Evolutionary conservation across 2,888 invertebrate species (phyloP), one percentile per base, ranked within the genome.

Genomic region (Apeira syringaria): DNA sequence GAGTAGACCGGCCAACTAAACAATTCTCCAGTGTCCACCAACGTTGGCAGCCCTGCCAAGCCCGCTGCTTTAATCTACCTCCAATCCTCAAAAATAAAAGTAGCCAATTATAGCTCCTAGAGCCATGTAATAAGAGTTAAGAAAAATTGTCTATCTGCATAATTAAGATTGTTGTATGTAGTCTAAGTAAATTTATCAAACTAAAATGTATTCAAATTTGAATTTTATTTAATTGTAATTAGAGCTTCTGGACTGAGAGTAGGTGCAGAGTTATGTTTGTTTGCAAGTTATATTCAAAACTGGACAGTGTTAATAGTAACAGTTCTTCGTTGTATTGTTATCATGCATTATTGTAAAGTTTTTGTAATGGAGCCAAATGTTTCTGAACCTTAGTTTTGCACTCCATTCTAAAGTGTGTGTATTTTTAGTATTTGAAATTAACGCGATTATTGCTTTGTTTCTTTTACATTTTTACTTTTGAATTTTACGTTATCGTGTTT

Each of bases 21-120:
- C 81, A 84, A 81, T 82, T 74, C 83, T 74, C 81, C 49, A 70
- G 77, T 73, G 82, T 77, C 79, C 77, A 68, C 68, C 63, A 50
- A 53, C 55, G 68, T 66, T 76, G 78, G 80, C 78, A 76, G 50
- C 65, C 63, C 60, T 74, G 81, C 81, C 80, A 80, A 81, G 68
- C 69, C 60, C 61, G 65, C 71, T 67, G 71, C 73, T 70, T 65
- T 47, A 32, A 32, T 13, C 28, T 32, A 34, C 39, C 30, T 27
- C 7, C 29, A 31, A 41, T 20, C 10, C 18, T 1, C 0, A 30
- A 47, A 34, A 28, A 10, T 13, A 10, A 12, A 12, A 6, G n/a
- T 27, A 15, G 5, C 1, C 8, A 9, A 48, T 22, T 10, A n/a
- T 22, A 5, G 18, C 20, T 36, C 26, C 39, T 51, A 37, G 20